These are phyloP conservation scores for Falco columbarius DNA, from an alignment of 2,797 vertebrate species.

Conservation along the genomic window DNA sequence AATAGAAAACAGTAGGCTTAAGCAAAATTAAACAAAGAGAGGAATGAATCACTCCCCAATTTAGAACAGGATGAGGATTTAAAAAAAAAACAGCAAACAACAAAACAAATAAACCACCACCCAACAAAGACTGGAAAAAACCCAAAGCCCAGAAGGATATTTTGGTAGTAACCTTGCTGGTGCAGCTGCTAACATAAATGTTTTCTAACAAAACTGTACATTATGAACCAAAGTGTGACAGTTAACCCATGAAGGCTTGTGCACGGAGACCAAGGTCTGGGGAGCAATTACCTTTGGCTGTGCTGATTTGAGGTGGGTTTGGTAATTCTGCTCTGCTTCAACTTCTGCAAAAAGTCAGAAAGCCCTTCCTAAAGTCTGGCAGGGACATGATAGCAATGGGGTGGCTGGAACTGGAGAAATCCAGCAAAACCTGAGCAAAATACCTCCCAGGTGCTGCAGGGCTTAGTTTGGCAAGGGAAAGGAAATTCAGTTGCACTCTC, in stretches of 20 bases:
- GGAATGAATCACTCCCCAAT: not conserved
- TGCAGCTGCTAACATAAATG: not conserved
- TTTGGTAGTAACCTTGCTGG: not conserved
- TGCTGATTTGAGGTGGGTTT: not conserved
- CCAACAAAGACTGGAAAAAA: not conserved
- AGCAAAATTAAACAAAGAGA: constrained; percentile 4
- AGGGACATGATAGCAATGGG: not conserved
- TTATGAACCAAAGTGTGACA: not conserved
- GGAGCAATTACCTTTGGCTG: not conserved
- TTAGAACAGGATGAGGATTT: constrained; percentile 3
- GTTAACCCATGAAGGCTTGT: not conserved
- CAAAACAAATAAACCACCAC: not conserved
- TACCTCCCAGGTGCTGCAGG: not conserved
- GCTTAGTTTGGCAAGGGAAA: not conserved
- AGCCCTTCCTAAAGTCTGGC: not conserved
- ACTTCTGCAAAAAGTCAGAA: not conserved
- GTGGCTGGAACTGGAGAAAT: not conserved
- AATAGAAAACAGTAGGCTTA: not conserved
- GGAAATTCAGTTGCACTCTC: not conserved
- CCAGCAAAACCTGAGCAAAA: not conserved
- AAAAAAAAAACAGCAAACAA: not conserved
- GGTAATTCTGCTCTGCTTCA: not conserved
- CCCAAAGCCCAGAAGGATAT: not conserved
- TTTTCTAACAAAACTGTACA: not conserved
- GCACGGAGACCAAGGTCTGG: not conserved